Conservation (phyloP, 2,888 invertebrate genomes). For the Diploptera punctata region DNA sequence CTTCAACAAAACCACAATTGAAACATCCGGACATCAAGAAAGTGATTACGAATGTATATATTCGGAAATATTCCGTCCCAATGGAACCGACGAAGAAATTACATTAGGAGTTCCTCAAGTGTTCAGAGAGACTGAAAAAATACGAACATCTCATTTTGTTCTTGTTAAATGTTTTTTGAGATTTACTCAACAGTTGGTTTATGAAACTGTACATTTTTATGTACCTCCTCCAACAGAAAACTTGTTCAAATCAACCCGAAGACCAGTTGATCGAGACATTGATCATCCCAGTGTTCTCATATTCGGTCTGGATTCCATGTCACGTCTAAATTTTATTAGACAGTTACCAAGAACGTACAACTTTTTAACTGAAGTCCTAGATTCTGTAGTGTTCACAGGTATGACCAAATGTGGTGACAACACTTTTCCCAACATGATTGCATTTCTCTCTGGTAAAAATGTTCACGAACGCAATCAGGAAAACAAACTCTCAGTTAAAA, state of each 20-base stretch:
- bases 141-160: constrained; percentile 44
- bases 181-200: constrained; percentile 42
- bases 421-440: constrained; percentile 59
- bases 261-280: constrained; percentile 39
- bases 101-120: constrained; percentile 37
- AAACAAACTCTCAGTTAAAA: constrained; percentile 31
- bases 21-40: constrained; percentile 41
- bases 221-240: constrained; percentile 29
- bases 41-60: constrained; percentile 41
- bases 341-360: constrained; percentile 51
- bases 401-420: constrained; percentile 61
- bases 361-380: constrained; percentile 49
- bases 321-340: constrained; percentile 53
- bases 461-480: constrained; percentile 53
- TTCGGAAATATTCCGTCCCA: constrained; percentile 43
- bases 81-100: constrained; percentile 42
- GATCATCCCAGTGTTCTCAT: constrained; percentile 50
- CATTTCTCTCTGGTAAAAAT: constrained; percentile 54
- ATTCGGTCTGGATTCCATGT: constrained; percentile 55
- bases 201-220: constrained; percentile 47
- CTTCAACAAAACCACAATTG: constrained; percentile 43
- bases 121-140: constrained; percentile 40
- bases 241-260: no score
- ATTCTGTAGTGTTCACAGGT: constrained; percentile 51
- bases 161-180: constrained; percentile 45